A percentile compares a stretch with the other conserved stretches of the same genome.
These are phyloP conservation scores for Formica exsecta DNA, from an alignment of 1,140 invertebrate species.

Conservation along the genomic window DNA sequence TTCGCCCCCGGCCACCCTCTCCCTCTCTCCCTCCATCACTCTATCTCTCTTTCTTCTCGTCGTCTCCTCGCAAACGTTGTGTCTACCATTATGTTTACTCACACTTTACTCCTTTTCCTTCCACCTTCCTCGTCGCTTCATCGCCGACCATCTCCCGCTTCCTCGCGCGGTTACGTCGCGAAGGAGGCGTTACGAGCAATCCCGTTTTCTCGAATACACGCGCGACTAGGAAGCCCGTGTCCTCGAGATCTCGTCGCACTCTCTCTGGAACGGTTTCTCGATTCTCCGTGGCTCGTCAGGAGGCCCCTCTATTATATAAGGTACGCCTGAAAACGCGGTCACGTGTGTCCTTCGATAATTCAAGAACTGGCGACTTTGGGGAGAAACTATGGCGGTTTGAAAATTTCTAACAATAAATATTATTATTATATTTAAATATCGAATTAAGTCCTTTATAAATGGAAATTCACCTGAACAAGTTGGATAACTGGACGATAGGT, in stretches of 20 bases:
- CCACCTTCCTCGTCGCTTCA: constrained; percentile 13
- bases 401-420: neutral
- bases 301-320: constrained; percentile 59
- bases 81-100: constrained; percentile 75
- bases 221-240: constrained; percentile 75
- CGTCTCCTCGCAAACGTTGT: constrained; percentile 59
- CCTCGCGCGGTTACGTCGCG: constrained; percentile 65
- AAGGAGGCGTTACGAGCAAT: constrained; percentile 76
- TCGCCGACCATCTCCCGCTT: constrained; percentile 34
- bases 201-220: constrained; percentile 76
- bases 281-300: constrained; percentile 81
- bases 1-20: neutral
- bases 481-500: neutral
- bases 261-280: constrained; percentile 78
- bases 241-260: constrained; percentile 60
- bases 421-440: neutral
- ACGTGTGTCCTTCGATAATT: neutral
- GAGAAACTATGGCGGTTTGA: neutral
- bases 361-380: neutral
- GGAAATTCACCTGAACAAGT: neutral
- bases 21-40: neutral
- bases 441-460: neutral
- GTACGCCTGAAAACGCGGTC: neutral
- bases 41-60: neutral
- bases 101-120: constrained; percentile 56